Evolutionary conservation across 2,113 vertebrate genomes (phyloP).

Genomic region (Limanda limanda): DNA sequence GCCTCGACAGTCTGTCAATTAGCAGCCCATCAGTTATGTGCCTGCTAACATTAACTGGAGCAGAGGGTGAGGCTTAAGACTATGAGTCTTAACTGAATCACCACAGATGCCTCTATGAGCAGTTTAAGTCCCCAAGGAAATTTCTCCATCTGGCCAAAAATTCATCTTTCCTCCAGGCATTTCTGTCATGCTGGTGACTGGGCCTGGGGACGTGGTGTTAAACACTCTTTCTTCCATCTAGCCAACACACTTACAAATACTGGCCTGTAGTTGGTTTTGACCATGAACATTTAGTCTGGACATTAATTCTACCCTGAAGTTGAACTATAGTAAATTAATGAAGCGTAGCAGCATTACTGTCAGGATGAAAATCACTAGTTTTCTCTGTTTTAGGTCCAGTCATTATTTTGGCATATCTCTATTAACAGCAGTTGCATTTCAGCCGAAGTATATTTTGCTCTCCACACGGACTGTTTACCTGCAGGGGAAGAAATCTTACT

Average conservation of each 20-base stretch:
- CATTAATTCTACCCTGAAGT: too few relatives aligned
- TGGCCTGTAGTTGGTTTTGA: too few relatives aligned
- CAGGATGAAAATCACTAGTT: too few relatives aligned
- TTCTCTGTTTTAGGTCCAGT: too few relatives aligned
- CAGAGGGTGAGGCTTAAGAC: slow-evolving; percentile 19
- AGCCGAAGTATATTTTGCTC: too few relatives aligned
- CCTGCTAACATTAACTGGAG: slow-evolving; percentile 10
- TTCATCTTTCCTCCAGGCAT: not conserved
- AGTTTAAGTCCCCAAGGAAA: slow-evolving; percentile 28
- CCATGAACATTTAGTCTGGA: too few relatives aligned
- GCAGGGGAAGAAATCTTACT: too few relatives aligned
- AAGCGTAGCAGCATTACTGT: too few relatives aligned
- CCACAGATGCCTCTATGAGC: slow-evolving; percentile 23
- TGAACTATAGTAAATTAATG: not conserved
- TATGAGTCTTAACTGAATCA: not conserved
- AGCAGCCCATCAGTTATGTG: not conserved
- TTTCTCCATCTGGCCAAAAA: not conserved
- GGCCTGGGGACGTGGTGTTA: not conserved
- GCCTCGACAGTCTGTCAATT: slow-evolving; percentile 3
- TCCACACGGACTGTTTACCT: too few relatives aligned
- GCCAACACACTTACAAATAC: not conserved
- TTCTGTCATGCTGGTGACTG: not conserved
- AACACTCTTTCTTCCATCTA: not conserved
- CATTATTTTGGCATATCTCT: too few relatives aligned
- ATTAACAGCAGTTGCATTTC: too few relatives aligned